Base-by-base conservation (phyloP, 2,888 invertebrate genomes). In the Dioctria linearis region DNA sequence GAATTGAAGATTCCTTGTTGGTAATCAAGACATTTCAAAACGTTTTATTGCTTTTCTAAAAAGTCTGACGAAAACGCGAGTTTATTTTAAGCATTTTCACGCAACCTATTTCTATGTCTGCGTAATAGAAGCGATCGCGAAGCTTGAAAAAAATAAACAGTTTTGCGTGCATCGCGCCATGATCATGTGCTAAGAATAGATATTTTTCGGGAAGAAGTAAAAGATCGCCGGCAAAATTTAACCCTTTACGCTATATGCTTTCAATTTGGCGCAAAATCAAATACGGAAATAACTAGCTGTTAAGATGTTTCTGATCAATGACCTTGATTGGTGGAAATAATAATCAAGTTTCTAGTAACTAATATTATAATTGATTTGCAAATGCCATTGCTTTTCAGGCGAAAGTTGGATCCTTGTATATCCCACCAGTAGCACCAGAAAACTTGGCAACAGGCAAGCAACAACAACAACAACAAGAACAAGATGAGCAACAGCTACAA, bases 331-430 rank as follows among this genome's bases (percentile, higher is more conserved):
- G 11, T 25, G 25, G 25, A 25, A 25, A 25, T 25, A 25, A 25
- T 25, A 25, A 9, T 63, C 5, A 63, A 5, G 46, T 2, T 39
- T 65, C 37, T 40, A 39, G 11, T 42, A 25, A 25, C 25, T 25
- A 25, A 43, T 42, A 9, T 43, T 69, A 13, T 40, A 4, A 43
- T n/a, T 40, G 5, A 8, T 59, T 59, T 59, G 25, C 25, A 1
- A 25, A 25, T 25, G 25, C 0, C 25, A 11, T 75, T n/a, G 3
- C 5, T 37, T 65, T 67, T 57, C 43, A 83, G 82, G 76, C 87
- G 8, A 88, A 89, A 83, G 88, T 91, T 80, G 91, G 91, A 80
- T 90, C 91, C 13, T 87, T 91, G 59, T 91, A 91, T 83, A 91
- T 91, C 81, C 91, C 91, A 63, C 91, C 91, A 5, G 80, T 92